These are phyloP conservation scores for Drosophila aldrichi DNA, from an alignment of 2,888 invertebrate genomes.

Conservation along the genomic window DNA sequence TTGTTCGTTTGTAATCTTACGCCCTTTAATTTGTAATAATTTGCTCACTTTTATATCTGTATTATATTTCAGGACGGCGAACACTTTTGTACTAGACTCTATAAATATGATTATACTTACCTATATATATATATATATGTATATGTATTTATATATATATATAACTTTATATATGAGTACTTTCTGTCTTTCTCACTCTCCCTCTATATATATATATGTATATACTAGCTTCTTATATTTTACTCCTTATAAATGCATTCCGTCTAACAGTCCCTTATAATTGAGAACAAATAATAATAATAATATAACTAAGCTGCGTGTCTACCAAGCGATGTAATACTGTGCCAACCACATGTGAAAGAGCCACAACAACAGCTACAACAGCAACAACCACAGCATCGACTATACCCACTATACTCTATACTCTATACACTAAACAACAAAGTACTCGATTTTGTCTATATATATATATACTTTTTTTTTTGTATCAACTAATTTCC, in stretches of 20 bases:
- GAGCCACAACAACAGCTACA: conserved; percentile 22
- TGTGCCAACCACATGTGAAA: conserved; percentile 25
- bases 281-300: neutral
- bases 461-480: conserved; percentile 1
- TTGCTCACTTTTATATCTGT: conserved; percentile 85
- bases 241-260: conserved; percentile 35
- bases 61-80: conserved; percentile 88
- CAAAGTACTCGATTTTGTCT: conserved; percentile 32
- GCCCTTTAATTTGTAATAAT: conserved; percentile 69
- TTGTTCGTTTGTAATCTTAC: conserved; percentile 57
- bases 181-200: conserved; percentile 21
- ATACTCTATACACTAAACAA: conserved; percentile 24
- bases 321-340: conserved; percentile 36
- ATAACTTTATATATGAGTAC: conserved; percentile 42
- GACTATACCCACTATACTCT: conserved; percentile 9
- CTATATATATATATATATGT: conserved; percentile 23
- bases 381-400: conserved; percentile 5
- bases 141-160: conserved; percentile 17
- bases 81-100: conserved; percentile 88
- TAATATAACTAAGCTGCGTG: conserved; percentile 21
- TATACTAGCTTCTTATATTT: conserved; percentile 52
- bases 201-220: conserved; percentile 32
- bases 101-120: conserved; percentile 62
- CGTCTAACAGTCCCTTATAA: conserved; percentile 59
- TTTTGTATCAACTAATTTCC: conserved; percentile 51